Conservation (phyloP, 2,888 invertebrate genomes). For the Rosalia funebris region DNA sequence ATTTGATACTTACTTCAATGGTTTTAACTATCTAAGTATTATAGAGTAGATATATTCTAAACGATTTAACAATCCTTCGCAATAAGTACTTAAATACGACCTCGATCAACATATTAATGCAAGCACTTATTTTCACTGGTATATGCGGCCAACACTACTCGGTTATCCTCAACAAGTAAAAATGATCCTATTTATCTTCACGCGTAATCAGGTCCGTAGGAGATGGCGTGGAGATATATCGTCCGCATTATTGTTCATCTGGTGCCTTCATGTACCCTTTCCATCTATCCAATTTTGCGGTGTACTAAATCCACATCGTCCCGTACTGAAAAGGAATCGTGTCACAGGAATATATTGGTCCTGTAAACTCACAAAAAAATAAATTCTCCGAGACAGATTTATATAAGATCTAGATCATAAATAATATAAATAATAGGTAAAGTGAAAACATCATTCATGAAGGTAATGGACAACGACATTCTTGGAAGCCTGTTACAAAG, state of each 20-base stretch:
- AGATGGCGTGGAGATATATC: constrained; percentile 21
- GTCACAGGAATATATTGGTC: too few relatives aligned
- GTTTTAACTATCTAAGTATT: too few relatives aligned
- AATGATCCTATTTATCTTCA: constrained; percentile 22
- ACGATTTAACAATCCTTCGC: too few relatives aligned
- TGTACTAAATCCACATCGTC: constrained; percentile 3
- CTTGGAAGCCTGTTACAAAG: too few relatives aligned
- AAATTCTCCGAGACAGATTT: too few relatives aligned
- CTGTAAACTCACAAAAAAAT: too few relatives aligned
- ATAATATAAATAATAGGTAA: too few relatives aligned
- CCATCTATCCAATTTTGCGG: constrained; percentile 15
- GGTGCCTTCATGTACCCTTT: constrained; percentile 26
- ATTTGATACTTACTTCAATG: too few relatives aligned
- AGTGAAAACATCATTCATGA: too few relatives aligned
- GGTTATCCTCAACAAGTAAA: constrained; percentile 20
- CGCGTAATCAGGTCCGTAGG: constrained; percentile 9
- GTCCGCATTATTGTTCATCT: constrained; percentile 26
- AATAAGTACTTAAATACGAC: not conserved
- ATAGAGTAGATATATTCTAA: too few relatives aligned
- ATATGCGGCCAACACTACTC: not conserved
- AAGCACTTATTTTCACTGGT: not conserved
- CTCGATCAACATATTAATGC: not conserved
- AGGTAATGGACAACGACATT: too few relatives aligned
- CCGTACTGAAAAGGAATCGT: constrained; percentile 2
- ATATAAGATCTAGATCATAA: too few relatives aligned